Conservation (phyloP, 2,888 invertebrate species). For the Chouioia cunea region DNA sequence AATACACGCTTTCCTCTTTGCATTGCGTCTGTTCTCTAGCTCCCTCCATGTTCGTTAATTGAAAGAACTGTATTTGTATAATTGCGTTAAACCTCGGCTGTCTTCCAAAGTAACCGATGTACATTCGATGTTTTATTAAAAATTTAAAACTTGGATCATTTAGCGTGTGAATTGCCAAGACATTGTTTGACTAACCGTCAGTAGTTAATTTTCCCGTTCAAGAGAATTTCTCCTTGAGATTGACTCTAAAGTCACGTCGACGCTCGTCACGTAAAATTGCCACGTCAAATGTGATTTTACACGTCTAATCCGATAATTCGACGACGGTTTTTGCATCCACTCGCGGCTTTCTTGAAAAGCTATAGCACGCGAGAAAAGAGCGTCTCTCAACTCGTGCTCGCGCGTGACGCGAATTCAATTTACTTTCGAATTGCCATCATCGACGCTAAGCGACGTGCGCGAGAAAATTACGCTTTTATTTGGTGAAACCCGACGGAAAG, state of each 20-base stretch:
- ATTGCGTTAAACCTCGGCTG: no score
- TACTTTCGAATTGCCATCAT: slow-evolving; percentile 41
- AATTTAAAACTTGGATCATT: no score
- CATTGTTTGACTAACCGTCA: no score
- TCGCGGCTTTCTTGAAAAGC: slow-evolving; percentile 2
- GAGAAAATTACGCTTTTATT: slow-evolving; percentile 41
- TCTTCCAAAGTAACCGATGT: no score
- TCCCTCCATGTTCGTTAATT: no score
- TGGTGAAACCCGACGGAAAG: slow-evolving; percentile 33
- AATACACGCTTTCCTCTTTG: no score
- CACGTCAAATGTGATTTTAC: slow-evolving; percentile 22
- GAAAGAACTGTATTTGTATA: no score
- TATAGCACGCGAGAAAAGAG: neutral
- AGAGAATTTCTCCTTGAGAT: no score
- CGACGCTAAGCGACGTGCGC: slow-evolving; percentile 31
- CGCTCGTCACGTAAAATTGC: neutral
- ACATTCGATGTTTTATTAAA: no score
- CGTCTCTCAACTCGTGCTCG: slow-evolving; percentile 14
- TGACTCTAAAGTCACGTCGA: neutral
- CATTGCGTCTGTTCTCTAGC: no score
- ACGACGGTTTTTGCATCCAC: slow-evolving; percentile 15
- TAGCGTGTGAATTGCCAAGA: no score
- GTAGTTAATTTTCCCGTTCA: no score
- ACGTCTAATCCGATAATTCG: slow-evolving; percentile 29
- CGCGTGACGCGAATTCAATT: slow-evolving; percentile 45